Percentiles rank a stretch among this genome's conserved stretches.
Conservation (phyloP, 2,797 vertebrate genomes). For the Myotis planiceps region DNA sequence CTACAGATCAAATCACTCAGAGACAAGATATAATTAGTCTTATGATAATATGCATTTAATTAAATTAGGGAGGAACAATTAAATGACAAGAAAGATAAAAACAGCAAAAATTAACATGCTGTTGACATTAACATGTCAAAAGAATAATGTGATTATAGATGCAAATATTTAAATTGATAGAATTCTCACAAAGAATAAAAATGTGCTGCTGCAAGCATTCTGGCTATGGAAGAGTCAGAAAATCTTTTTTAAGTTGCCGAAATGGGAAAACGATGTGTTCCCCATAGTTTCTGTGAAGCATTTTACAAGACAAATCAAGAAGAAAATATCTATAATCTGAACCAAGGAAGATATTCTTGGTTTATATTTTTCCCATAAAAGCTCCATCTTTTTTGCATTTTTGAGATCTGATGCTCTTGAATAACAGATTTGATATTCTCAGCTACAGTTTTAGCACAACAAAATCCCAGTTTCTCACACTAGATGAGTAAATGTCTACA, state of each 20-base stretch:
- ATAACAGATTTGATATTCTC: background rate
- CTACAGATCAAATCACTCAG: slow-evolving; percentile 68
- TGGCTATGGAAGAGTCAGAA: background rate
- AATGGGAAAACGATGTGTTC: background rate
- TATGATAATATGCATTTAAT: slow-evolving; percentile 70
- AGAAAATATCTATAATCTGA: background rate
- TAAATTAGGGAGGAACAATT: slow-evolving; percentile 78
- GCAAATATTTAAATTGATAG: slow-evolving; percentile 56
- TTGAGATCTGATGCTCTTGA: background rate
- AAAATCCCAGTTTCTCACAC: background rate
- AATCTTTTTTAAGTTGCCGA: background rate
- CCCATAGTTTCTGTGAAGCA: background rate
- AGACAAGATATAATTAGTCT: slow-evolving; percentile 75
- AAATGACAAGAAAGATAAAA: slow-evolving; percentile 71
- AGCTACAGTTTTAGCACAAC: background rate
- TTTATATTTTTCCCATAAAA: background rate
- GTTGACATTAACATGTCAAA: slow-evolving; percentile 65
- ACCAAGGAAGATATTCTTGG: background rate
- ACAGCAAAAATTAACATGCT: slow-evolving; percentile 72
- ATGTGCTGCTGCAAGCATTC: background rate
- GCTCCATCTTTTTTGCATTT: background rate
- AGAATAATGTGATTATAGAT: slow-evolving; percentile 35
- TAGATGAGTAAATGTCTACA: background rate
- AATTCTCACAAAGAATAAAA: slow-evolving; percentile 52
- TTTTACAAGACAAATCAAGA: slow-evolving; percentile 30